Conservation (phyloP, 2,888 invertebrate species). For the Ethmia dodecea region DNA sequence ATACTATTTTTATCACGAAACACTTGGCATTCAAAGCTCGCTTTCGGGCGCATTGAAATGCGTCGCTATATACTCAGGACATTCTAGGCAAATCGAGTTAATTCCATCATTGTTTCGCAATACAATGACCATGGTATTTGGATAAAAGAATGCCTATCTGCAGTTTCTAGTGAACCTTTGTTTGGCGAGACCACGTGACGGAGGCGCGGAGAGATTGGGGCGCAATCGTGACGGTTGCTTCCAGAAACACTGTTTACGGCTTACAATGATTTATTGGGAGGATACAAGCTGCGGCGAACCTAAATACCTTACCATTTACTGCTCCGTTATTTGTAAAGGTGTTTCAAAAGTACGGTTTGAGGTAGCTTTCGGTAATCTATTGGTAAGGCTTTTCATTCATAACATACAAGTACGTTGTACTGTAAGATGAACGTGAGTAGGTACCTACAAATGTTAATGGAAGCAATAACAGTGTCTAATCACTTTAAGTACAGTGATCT, state of each 20-base stretch:
- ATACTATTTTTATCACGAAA: too few relatives aligned
- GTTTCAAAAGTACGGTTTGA: too few relatives aligned
- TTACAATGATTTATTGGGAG: constrained; percentile 5
- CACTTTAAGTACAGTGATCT: too few relatives aligned
- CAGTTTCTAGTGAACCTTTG: constrained; percentile 18
- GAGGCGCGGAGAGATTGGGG: constrained; percentile 16
- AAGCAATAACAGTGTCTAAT: too few relatives aligned
- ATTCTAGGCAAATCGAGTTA: constrained; percentile 27
- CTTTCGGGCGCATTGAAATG: constrained; percentile 30
- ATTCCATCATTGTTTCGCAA: constrained; percentile 26
- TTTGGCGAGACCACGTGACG: constrained; percentile 15
- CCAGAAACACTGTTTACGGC: constrained; percentile 17
- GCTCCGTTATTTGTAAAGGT: too few relatives aligned
- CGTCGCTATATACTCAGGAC: constrained; percentile 21
- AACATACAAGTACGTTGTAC: too few relatives aligned
- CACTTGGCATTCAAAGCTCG: constrained; percentile 35
- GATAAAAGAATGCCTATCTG: constrained; percentile 19
- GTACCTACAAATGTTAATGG: too few relatives aligned
- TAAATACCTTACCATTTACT: too few relatives aligned
- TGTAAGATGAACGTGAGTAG: too few relatives aligned
- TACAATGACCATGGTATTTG: constrained; percentile 25
- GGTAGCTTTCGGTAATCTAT: too few relatives aligned
- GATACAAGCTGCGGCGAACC: too few relatives aligned
- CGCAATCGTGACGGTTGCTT: constrained; percentile 30
- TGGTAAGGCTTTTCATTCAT: too few relatives aligned